Evolutionary conservation across 2,797 vertebrate genomes (phyloP).

Genomic region (Gobio occitaniae): DNA sequence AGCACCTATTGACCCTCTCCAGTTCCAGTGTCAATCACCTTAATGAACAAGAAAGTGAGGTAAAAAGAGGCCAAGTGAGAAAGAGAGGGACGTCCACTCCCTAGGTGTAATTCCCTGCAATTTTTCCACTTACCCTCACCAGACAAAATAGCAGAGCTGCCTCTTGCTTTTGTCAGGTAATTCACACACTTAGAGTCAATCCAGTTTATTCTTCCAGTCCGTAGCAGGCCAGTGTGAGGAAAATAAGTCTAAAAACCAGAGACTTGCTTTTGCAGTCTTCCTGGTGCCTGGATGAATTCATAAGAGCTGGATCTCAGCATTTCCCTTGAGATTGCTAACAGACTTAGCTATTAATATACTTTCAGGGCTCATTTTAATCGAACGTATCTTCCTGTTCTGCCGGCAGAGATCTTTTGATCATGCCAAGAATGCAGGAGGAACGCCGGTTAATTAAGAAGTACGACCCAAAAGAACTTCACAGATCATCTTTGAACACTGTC

Average conservation of each 20-base stretch:
- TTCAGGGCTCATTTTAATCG: constrained; percentile 50
- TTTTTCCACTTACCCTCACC: constrained; percentile 29
- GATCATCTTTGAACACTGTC: constrained; percentile 45
- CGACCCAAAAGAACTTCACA: constrained; percentile 40
- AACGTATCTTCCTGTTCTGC: constrained; percentile 34
- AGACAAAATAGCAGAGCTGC: constrained; percentile 16
- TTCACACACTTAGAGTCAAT: constrained; percentile 3
- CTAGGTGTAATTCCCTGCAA: constrained; percentile 27
- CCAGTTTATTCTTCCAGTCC: constrained; percentile 6
- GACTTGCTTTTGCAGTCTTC: constrained; percentile 5
- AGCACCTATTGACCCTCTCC: constrained; percentile 43
- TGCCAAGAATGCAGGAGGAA: constrained; percentile 35
- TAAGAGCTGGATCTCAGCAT: constrained; percentile 25
- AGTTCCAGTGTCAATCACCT: constrained; percentile 47
- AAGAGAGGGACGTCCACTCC: constrained; percentile 28
- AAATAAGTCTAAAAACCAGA: constrained; percentile 11
- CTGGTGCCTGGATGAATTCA: constrained; percentile 33
- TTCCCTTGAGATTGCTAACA: constrained; percentile 27
- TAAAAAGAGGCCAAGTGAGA: constrained; percentile 19
- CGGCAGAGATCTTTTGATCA: constrained; percentile 48
- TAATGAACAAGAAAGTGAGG: constrained; percentile 39
- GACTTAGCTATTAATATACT: constrained; percentile 50
- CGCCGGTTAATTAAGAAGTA: constrained; percentile 33
- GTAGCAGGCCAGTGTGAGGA: not conserved
- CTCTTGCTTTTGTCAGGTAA: constrained; percentile 25